These are phyloP conservation scores for Vannuccia rotundouncinata DNA, from an alignment of 2,888 invertebrate genomes.

Conservation along the genomic window DNA sequence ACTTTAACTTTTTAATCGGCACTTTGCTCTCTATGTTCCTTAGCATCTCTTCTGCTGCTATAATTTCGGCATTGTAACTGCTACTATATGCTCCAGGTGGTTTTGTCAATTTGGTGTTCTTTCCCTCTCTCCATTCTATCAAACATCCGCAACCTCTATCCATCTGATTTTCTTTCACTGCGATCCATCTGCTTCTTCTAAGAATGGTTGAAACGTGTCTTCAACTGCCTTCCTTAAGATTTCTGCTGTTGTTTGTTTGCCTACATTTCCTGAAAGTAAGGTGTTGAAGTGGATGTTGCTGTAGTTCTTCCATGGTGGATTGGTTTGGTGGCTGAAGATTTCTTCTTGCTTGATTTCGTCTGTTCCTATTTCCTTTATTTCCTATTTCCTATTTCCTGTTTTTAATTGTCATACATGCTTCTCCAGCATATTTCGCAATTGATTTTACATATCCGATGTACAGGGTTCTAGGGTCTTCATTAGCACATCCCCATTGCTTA, in stretches of 20 bases:
- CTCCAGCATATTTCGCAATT: constrained; percentile 22
- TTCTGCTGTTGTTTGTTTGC: constrained; percentile 18
- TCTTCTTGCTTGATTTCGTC: constrained; percentile 10
- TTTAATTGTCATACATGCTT: constrained; percentile 24
- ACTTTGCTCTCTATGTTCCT: not conserved
- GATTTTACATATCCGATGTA: constrained; percentile 29
- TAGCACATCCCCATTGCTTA: constrained; percentile 7
- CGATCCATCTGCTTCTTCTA: not conserved
- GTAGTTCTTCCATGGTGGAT: constrained; percentile 10
- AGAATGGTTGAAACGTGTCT: constrained; percentile 6
- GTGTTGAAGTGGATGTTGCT: constrained; percentile 16
- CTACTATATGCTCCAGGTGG: not conserved
- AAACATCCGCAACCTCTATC: not conserved
- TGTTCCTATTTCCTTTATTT: not conserved
- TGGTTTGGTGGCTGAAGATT: not conserved
- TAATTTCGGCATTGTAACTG: constrained; percentile 6
- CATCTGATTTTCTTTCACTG: not conserved
- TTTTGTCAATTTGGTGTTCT: constrained; percentile 5
- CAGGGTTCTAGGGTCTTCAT: constrained; percentile 18
- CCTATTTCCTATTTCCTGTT: not conserved
- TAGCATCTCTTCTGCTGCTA: not conserved
- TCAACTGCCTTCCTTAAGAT: constrained; percentile 20
- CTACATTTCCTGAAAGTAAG: not conserved
- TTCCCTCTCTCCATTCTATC: constrained; percentile 1
- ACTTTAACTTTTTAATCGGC: not conserved